phyloP scores from a whole-genome alignment of 2,888 invertebrate species.

The Platycnemis pennipes region DNA sequence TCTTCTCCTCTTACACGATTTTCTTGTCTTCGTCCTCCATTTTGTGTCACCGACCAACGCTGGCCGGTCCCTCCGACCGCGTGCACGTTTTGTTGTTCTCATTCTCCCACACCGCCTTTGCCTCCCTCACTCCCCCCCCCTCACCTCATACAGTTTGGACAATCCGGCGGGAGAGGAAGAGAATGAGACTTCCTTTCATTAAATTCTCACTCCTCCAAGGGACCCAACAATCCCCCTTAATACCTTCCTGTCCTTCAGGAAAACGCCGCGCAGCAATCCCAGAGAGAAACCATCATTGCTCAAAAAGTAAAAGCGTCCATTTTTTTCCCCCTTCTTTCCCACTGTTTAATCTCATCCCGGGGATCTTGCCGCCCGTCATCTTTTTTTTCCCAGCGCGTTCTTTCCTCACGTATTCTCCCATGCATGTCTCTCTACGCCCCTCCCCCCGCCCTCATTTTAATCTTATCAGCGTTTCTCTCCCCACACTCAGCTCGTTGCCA shows the following conservation, averaged over 20 bases:
- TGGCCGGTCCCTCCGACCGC: not conserved
- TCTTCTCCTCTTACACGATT: slow-evolving; percentile 58
- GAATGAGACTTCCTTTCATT: slow-evolving; percentile 68
- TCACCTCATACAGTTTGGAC: slow-evolving; percentile 10
- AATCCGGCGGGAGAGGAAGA: not conserved
- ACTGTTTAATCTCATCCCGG: slow-evolving; percentile 1
- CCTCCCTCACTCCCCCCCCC: not conserved
- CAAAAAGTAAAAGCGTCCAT: slow-evolving; percentile 39
- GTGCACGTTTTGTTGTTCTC: slow-evolving; percentile 52
- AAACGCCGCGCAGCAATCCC: not conserved
- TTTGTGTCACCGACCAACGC: slow-evolving; percentile 43
- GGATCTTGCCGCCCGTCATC: slow-evolving; percentile 1
- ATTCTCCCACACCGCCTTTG: not conserved
- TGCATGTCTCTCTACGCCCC: not conserved
- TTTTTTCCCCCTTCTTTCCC: not conserved
- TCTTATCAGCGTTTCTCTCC: slow-evolving; percentile 20
- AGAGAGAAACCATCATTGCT: slow-evolving; percentile 1
- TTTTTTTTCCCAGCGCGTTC: slow-evolving; percentile 20
- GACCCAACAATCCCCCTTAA: not conserved
- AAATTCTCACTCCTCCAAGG: slow-evolving; percentile 38
- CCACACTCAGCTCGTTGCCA: slow-evolving; percentile 11
- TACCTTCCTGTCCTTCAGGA: slow-evolving; percentile 26
- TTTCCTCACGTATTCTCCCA: slow-evolving; percentile 28
- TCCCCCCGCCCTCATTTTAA: not conserved
- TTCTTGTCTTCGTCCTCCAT: slow-evolving; percentile 54